A percentile compares a stretch with the other conserved stretches of the same genome.
Conservation (phyloP, 1,140 invertebrate species). For the Dreissena polymorpha region DNA sequence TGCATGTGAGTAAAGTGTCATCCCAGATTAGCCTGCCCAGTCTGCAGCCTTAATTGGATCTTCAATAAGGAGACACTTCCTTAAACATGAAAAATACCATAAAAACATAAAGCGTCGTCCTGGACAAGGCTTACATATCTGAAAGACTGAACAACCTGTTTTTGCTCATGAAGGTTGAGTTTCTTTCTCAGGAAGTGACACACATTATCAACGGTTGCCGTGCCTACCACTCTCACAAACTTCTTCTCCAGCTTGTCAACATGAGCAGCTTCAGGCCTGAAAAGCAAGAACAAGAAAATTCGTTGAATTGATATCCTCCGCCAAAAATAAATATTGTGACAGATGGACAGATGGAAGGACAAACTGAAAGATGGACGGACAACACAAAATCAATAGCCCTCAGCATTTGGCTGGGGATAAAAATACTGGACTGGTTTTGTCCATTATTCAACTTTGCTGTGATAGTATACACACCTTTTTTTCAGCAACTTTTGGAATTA, state of each 20-base stretch:
- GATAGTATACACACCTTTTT: background rate
- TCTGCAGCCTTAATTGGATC: too few relatives aligned
- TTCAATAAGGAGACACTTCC: too few relatives aligned
- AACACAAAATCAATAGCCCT: too few relatives aligned
- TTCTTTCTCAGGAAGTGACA: constrained; percentile 34
- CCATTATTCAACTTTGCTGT: background rate
- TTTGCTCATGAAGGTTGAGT: constrained; percentile 10
- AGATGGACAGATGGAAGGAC: too few relatives aligned
- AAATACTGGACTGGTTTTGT: background rate
- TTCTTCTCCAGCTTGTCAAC: constrained; percentile 33
- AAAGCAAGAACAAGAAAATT: background rate
- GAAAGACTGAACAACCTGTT: background rate
- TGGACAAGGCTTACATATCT: too few relatives aligned
- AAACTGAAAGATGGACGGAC: too few relatives aligned
- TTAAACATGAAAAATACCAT: too few relatives aligned
- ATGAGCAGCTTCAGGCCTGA: background rate
- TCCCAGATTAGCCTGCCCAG: too few relatives aligned
- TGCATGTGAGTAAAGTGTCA: too few relatives aligned
- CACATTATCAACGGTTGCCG: constrained; percentile 25
- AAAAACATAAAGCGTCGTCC: too few relatives aligned
- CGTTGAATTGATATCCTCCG: background rate
- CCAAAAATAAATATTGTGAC: too few relatives aligned
- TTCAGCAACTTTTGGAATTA: constrained; percentile 9
- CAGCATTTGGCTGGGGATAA: too few relatives aligned
- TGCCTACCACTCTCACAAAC: constrained; percentile 35